Evolutionary conservation across 2,888 invertebrate genomes (phyloP).

Genomic region (Notodonta ziczac): DNA sequence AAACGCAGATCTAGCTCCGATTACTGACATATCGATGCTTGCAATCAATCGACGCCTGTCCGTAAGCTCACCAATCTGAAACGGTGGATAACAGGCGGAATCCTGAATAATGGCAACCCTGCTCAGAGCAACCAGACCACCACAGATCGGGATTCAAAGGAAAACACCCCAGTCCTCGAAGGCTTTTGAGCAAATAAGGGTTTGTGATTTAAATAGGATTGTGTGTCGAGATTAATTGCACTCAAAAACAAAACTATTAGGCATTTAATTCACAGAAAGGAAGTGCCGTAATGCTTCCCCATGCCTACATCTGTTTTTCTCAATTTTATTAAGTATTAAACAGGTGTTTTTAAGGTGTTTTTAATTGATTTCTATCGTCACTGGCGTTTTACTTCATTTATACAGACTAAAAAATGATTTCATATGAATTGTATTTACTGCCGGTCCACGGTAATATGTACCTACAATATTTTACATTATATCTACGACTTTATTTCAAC

Average conservation of each 20-base stretch:
- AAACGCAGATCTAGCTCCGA: not conserved
- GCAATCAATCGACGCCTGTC: not conserved
- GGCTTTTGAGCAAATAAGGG: constrained; percentile 26
- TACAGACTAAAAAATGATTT: too few species aligned
- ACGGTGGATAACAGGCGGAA: not conserved
- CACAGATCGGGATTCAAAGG: constrained; percentile 28
- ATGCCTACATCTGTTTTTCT: too few species aligned
- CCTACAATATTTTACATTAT: too few species aligned
- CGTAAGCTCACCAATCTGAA: not conserved
- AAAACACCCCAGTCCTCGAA: constrained; percentile 21
- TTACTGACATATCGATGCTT: not conserved
- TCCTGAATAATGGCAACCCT: constrained; percentile 7
- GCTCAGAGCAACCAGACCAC: not conserved
- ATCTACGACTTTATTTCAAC: too few species aligned
- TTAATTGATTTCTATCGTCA: too few species aligned
- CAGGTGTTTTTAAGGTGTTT: too few species aligned
- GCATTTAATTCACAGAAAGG: too few species aligned
- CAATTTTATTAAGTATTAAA: too few species aligned
- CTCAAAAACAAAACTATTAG: not conserved
- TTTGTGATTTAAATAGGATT: constrained; percentile 23
- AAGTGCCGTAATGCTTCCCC: too few species aligned
- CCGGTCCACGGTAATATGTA: too few species aligned
- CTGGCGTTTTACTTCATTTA: too few species aligned
- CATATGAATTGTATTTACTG: too few species aligned
- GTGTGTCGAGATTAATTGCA: constrained; percentile 16